phyloP scores from a whole-genome alignment of 1,140 invertebrate genomes.

The Saccostrea echinata region DNA sequence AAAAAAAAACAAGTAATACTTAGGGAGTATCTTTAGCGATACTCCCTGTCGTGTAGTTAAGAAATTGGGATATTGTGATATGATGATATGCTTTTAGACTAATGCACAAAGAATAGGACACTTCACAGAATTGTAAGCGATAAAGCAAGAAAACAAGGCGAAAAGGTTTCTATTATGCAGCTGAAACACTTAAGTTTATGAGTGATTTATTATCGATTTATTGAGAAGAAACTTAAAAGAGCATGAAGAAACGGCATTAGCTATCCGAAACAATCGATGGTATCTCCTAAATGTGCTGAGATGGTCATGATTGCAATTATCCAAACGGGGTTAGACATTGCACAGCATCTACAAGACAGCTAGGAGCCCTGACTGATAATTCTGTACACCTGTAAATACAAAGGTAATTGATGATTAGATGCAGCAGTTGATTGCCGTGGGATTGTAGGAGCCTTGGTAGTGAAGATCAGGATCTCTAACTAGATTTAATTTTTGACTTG shows the following conservation, averaged over 20 bases:
- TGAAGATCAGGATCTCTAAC: no score
- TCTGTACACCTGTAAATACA: background rate
- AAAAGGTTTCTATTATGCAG: background rate
- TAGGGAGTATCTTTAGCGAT: no score
- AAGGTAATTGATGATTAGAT: background rate
- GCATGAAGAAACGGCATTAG: slow-evolving; percentile 2
- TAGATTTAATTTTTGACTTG: no score
- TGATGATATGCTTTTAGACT: no score
- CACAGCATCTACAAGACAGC: background rate
- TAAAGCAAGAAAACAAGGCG: background rate
- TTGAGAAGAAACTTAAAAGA: slow-evolving; percentile 11
- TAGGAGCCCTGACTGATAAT: background rate
- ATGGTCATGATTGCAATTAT: background rate
- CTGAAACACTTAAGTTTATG: slow-evolving; percentile 1
- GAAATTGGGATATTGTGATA: no score
- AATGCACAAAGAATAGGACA: no score
- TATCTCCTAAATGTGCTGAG: slow-evolving; percentile 6
- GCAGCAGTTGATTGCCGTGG: background rate
- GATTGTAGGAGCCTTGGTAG: background rate
- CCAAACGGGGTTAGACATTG: background rate
- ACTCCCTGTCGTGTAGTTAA: no score
- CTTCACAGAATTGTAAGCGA: no score
- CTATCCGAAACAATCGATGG: background rate
- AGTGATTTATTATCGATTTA: slow-evolving; percentile 1
- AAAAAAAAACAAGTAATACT: no score